These are phyloP conservation scores for Forbesichthys agassizii DNA, from an alignment of 2,113 vertebrate species.

Conservation along the genomic window DNA sequence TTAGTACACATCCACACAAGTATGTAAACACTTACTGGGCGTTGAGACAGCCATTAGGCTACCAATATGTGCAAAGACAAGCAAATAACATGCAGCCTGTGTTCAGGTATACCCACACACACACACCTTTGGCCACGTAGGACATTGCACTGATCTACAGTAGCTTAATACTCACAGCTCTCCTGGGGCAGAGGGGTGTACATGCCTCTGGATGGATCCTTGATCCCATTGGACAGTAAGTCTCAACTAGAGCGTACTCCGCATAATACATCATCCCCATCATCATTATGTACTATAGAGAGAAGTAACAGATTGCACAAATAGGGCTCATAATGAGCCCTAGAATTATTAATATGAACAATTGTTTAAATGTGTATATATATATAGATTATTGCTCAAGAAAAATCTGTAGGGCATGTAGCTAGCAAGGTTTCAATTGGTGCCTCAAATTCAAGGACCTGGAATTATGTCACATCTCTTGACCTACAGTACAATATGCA, in stretches of 20 bases:
- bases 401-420: no score
- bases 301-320: not conserved
- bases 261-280: not conserved
- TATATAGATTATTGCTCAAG: no score
- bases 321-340: not conserved
- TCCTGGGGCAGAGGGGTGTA: conserved; percentile 18
- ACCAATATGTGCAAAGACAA: no score
- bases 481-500: no score
- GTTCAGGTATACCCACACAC: no score
- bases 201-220: conserved; percentile 18
- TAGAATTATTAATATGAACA: not conserved
- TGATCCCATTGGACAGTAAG: conserved; percentile 2
- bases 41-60: no score
- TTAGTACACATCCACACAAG: not conserved
- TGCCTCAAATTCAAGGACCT: not conserved
- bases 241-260: conserved; percentile 28
- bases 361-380: not conserved
- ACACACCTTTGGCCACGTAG: not conserved
- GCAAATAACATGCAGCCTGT: no score
- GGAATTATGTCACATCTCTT: no score
- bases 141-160: not conserved
- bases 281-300: not conserved
- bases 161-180: conserved; percentile 32
- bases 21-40: no score
- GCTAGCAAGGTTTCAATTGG: not conserved